Conservation (phyloP, 2,888 invertebrate genomes). For the Dichetophora obliterata region DNA sequence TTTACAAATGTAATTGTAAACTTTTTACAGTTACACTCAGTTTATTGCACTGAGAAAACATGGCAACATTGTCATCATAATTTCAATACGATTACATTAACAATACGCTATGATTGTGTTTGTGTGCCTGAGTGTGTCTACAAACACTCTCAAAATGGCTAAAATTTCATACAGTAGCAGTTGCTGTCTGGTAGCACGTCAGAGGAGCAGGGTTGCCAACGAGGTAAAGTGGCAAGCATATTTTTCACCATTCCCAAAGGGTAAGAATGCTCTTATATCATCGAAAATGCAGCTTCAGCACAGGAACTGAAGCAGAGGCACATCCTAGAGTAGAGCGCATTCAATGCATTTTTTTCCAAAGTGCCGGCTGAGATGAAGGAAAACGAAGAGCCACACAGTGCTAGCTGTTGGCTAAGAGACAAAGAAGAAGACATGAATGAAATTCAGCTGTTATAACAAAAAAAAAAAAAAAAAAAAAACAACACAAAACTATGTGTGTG, state of each 20-base stretch:
- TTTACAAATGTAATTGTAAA: constrained; percentile 5
- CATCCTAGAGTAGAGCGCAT: background rate
- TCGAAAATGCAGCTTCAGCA: background rate
- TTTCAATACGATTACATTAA: constrained; percentile 16
- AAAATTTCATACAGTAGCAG: background rate
- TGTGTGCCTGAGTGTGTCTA: background rate
- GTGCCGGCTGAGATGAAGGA: background rate
- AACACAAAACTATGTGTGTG: too few species aligned
- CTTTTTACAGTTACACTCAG: background rate
- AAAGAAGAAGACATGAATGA: too few species aligned
- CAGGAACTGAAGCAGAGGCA: background rate
- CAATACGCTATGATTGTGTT: constrained; percentile 14
- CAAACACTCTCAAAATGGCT: background rate
- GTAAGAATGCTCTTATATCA: background rate
- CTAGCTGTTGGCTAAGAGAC: too few species aligned
- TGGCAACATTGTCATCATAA: constrained; percentile 6
- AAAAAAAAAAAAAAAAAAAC: too few species aligned
- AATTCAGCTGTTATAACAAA: too few species aligned
- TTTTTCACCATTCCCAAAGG: background rate
- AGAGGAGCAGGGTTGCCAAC: background rate
- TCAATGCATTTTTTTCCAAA: background rate
- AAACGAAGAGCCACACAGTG: too few species aligned
- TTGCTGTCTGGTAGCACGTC: background rate
- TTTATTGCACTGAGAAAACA: background rate
- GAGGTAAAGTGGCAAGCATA: background rate